phyloP scores from a whole-genome alignment of 1,140 invertebrate species.

The Trichonephila clavata region DNA sequence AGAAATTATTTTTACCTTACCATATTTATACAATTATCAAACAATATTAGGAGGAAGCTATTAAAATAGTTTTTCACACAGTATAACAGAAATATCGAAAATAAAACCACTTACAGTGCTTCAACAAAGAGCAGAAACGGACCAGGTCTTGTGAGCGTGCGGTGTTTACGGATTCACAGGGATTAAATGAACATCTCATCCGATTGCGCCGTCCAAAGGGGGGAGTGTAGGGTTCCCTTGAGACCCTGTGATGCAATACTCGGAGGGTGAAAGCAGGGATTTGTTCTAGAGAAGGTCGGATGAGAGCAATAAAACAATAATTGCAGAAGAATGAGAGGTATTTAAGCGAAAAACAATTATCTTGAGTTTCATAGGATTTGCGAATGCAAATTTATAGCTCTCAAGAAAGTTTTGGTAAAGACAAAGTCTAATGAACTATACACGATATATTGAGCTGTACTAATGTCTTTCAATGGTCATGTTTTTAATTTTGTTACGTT shows the following conservation, averaged over 20 bases:
- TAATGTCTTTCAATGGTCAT: too few species aligned
- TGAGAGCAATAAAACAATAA: neutral
- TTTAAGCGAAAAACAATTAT: neutral
- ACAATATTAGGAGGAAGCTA: too few species aligned
- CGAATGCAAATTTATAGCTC: too few species aligned
- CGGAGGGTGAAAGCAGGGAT: neutral
- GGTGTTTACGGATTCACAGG: neutral
- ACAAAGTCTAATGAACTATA: too few species aligned
- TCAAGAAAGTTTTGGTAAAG: too few species aligned
- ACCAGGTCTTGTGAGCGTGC: neutral
- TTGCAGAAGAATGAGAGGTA: neutral
- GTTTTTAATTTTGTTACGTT: too few species aligned
- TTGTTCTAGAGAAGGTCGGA: neutral
- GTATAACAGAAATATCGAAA: too few species aligned
- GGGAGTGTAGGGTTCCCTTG: neutral
- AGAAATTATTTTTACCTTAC: too few species aligned
- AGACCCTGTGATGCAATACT: neutral
- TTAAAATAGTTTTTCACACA: too few species aligned
- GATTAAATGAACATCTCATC: neutral
- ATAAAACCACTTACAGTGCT: neutral
- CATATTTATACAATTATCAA: too few species aligned
- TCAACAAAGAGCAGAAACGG: neutral
- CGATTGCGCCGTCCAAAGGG: neutral
- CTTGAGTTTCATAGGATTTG: too few species aligned
- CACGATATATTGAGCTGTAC: too few species aligned